Evolutionary conservation across 2,797 vertebrate genomes (phyloP).

Genomic region (Rhinella marina): DNA sequence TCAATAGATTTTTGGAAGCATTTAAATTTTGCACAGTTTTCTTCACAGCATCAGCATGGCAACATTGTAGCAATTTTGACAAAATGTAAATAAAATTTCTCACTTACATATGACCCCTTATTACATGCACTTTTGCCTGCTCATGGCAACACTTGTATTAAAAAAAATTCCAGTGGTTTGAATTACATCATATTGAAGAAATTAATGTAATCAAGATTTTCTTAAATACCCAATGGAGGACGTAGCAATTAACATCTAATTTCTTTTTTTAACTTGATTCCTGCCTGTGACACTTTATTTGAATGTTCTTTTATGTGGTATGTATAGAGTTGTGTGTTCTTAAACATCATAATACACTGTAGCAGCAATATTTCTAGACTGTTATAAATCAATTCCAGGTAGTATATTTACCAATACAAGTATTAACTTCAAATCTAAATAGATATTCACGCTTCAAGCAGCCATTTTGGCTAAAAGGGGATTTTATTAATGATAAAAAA

Average conservation of each 20-base stretch:
- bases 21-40: constrained; percentile 9
- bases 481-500: neutral
- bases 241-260: neutral
- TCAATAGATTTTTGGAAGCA: neutral
- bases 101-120: neutral
- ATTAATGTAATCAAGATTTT: constrained; percentile 24
- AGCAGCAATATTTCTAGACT: constrained; percentile 58
- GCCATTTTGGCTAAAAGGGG: constrained; percentile 7
- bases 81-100: neutral
- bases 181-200: neutral
- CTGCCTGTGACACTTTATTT: constrained; percentile 42
- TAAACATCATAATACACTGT: constrained; percentile 25
- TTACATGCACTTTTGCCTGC: neutral
- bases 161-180: neutral
- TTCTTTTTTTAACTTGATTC: neutral
- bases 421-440: constrained; percentile 17
- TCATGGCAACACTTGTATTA: neutral
- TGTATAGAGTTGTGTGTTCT: constrained; percentile 13
- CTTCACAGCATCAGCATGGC: neutral
- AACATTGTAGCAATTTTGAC: neutral
- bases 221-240: neutral
- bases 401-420: constrained; percentile 54
- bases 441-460: neutral
- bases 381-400: constrained; percentile 44
- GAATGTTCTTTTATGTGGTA: constrained; percentile 2